Conservation (phyloP, 2,888 invertebrate species). For the Synergus gifuensis region DNA sequence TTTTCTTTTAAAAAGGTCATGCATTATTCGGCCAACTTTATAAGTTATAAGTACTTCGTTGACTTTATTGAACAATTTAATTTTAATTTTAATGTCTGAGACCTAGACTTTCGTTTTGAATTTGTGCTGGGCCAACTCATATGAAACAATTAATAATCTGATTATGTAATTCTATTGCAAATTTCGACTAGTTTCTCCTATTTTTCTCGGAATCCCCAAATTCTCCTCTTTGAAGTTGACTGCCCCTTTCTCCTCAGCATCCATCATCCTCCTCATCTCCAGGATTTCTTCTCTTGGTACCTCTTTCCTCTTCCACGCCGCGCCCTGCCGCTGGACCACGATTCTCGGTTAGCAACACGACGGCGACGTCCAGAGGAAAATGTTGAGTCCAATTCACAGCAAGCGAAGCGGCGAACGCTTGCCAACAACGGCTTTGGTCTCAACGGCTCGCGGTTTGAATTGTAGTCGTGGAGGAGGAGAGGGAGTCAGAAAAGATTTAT, state of each 20-base stretch:
- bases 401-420: constrained; percentile 42
- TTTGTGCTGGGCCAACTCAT: no score
- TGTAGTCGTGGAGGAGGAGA: constrained; percentile 26
- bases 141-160: not conserved
- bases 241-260: not conserved
- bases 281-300: constrained; percentile 8
- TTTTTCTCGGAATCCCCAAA: not conserved
- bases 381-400: constrained; percentile 42
- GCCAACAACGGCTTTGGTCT: constrained; percentile 42
- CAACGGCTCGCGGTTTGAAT: constrained; percentile 46
- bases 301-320: constrained; percentile 43
- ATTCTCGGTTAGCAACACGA: constrained; percentile 53
- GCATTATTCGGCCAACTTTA: no score
- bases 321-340: constrained; percentile 51
- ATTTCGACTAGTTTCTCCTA: not conserved
- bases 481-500: constrained; percentile 1
- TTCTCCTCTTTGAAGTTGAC: not conserved
- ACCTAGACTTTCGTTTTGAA: no score
- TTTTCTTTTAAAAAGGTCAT: no score
- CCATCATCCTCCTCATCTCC: constrained; percentile 14
- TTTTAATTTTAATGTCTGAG: no score
- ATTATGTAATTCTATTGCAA: not conserved
- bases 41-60: no score
- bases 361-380: constrained; percentile 45
- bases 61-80: no score